Conservation (phyloP, 2,797 vertebrate genomes). For the Phrynocephalus forsythii region DNA sequence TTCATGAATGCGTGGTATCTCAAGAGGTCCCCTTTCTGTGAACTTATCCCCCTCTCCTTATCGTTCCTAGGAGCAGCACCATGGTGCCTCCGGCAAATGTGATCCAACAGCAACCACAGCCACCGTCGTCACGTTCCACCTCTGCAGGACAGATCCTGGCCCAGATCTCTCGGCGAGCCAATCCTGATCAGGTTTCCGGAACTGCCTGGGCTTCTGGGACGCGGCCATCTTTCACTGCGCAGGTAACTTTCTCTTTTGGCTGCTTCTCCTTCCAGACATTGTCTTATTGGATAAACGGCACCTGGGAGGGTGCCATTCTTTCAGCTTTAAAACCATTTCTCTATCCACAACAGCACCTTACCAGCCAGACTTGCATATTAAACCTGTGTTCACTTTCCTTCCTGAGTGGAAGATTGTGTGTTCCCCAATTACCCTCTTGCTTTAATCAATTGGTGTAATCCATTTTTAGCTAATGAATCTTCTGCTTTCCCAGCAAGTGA, state of each 20-base stretch:
- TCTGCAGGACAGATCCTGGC: constrained; percentile 88
- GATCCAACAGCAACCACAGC: constrained; percentile 46
- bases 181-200: constrained; percentile 76
- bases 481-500: constrained; percentile 75
- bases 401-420: neutral
- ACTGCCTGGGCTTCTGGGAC: constrained; percentile 79
- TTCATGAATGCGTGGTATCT: no score
- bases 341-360: no score
- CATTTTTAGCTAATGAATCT: neutral
- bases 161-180: constrained; percentile 91
- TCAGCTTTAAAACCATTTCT: no score
- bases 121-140: constrained; percentile 77
- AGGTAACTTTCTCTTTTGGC: constrained; percentile 76
- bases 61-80: constrained; percentile 78
- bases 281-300: no score
- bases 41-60: neutral
- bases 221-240: constrained; percentile 84
- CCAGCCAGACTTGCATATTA: no score
- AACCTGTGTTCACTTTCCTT: neutral
- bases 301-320: no score
- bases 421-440: no score
- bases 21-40: rapidly evolving
- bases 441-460: neutral
- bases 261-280: neutral
- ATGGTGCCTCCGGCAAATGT: constrained; percentile 83